phyloP scores from a whole-genome alignment of 2,888 invertebrate genomes.

The Empis livida region DNA sequence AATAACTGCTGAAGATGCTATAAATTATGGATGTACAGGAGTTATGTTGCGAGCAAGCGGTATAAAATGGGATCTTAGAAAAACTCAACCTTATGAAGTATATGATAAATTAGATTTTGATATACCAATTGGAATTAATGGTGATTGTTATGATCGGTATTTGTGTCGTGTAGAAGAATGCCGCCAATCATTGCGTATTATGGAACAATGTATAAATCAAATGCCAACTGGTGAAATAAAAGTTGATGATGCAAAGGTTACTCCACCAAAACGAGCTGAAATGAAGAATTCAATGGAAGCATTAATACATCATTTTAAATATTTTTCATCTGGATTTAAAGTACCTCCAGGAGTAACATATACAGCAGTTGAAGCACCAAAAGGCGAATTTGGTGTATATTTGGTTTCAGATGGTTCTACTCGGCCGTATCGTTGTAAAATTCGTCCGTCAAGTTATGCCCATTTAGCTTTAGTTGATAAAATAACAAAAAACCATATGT shows the following conservation, averaged over 20 bases:
- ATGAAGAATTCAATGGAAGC: conserved; percentile 86
- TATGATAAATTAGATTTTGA: conserved; percentile 76
- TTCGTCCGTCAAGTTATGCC: conserved; percentile 44
- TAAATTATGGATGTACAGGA: conserved; percentile 58
- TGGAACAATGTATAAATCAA: conserved; percentile 67
- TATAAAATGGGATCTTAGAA: conserved; percentile 78
- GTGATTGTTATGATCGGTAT: conserved; percentile 76
- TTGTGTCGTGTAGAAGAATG: conserved; percentile 54
- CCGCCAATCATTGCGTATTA: conserved; percentile 64
- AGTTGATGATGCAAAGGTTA: conserved; percentile 68
- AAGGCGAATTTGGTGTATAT: conserved; percentile 78
- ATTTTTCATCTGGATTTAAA: conserved; percentile 65
- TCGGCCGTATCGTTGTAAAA: conserved; percentile 54
- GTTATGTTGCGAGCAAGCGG: conserved; percentile 71
- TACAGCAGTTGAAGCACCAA: conserved; percentile 67
- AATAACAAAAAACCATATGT: conserved; percentile 47
- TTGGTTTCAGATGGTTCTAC: conserved; percentile 73
- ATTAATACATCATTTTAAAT: conserved; percentile 80
- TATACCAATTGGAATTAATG: conserved; percentile 64
- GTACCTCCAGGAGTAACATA: conserved; percentile 80
- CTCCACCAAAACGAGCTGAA: conserved; percentile 57
- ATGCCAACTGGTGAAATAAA: conserved; percentile 71
- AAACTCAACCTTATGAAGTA: conserved; percentile 70
- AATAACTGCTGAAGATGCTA: conserved; percentile 60
- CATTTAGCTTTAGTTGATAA: conserved; percentile 51